These are phyloP conservation scores for Listronotus oregonensis DNA, from an alignment of 1,140 invertebrate species.

Conservation along the genomic window DNA sequence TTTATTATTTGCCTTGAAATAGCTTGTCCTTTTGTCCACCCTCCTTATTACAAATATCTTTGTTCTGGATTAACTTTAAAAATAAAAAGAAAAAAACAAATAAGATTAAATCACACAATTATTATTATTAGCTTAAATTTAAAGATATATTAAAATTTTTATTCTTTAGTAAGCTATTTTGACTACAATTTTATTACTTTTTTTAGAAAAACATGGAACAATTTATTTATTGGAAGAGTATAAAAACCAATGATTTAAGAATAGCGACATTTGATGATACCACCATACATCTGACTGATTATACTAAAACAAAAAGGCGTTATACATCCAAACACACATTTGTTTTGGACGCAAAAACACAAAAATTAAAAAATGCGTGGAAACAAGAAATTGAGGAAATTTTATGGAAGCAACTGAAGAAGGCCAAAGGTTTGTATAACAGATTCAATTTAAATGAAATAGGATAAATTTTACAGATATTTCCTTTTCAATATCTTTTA, in stretches of 20 bases:
- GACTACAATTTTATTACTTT: conserved; percentile 10
- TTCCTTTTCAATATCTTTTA: too few species aligned
- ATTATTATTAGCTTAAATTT: too few species aligned
- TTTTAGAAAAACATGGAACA: conserved; percentile 43
- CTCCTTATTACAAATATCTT: too few species aligned
- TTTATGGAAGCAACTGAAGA: conserved; percentile 46
- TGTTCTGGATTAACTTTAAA: too few species aligned
- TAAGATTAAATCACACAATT: not conserved
- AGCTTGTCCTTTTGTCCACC: too few species aligned
- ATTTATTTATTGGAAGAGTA: conserved; percentile 42
- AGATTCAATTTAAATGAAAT: too few species aligned
- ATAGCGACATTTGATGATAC: conserved; percentile 43
- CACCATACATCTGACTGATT: conserved; percentile 44
- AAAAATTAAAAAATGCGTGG: conserved; percentile 44
- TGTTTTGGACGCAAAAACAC: conserved; percentile 44
- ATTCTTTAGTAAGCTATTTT: too few species aligned
- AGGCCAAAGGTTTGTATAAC: conserved; percentile 42
- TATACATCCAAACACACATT: conserved; percentile 35
- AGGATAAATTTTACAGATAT: too few species aligned
- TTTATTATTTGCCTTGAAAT: too few species aligned
- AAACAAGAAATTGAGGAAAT: conserved; percentile 43
- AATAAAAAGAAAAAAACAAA: not conserved
- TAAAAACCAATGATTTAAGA: conserved; percentile 45
- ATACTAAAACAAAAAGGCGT: conserved; percentile 41
- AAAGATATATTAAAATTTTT: too few species aligned